phyloP scores from a whole-genome alignment of 2,888 invertebrate species.

The Sphaerophoria taeniata region DNA sequence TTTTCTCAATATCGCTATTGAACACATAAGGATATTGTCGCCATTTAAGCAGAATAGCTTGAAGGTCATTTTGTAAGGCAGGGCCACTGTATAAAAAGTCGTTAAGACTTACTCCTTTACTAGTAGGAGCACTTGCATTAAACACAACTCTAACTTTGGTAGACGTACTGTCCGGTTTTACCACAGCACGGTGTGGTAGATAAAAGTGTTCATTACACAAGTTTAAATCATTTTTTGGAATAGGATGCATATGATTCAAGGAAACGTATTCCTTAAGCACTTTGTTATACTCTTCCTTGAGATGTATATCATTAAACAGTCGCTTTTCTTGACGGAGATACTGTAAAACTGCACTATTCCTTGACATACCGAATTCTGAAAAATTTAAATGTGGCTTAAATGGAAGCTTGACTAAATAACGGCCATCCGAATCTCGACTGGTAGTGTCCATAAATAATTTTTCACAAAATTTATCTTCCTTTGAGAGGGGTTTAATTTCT shows the following conservation, averaged over 20 bases:
- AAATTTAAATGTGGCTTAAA: constrained; percentile 12
- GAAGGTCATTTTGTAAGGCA: constrained; percentile 72
- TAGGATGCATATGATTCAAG: neutral
- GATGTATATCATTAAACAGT: neutral
- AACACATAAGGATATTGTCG: constrained; percentile 63
- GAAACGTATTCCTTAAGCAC: constrained; percentile 18
- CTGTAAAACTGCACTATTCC: neutral
- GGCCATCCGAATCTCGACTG: neutral
- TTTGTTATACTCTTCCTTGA: constrained; percentile 24
- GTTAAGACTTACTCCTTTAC: constrained; percentile 72
- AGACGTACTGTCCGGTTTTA: constrained; percentile 40
- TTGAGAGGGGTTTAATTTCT: constrained; percentile 3
- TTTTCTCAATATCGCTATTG: constrained; percentile 76
- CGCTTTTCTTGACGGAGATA: constrained; percentile 29
- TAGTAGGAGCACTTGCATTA: constrained; percentile 50
- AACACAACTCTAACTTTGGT: constrained; percentile 50
- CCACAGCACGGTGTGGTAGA: constrained; percentile 31
- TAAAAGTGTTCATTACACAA: neutral
- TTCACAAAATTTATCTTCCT: constrained; percentile 19
- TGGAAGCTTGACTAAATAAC: constrained; percentile 25
- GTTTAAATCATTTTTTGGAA: neutral
- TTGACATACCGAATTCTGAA: constrained; percentile 4
- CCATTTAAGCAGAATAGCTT: constrained; percentile 40
- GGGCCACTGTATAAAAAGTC: constrained; percentile 75
- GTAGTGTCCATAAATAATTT: neutral